A percentile compares a stretch with the other conserved stretches of the same genome.
phyloP scores from a whole-genome alignment of 2,888 invertebrate genomes.

The Ormia ochracea region DNA sequence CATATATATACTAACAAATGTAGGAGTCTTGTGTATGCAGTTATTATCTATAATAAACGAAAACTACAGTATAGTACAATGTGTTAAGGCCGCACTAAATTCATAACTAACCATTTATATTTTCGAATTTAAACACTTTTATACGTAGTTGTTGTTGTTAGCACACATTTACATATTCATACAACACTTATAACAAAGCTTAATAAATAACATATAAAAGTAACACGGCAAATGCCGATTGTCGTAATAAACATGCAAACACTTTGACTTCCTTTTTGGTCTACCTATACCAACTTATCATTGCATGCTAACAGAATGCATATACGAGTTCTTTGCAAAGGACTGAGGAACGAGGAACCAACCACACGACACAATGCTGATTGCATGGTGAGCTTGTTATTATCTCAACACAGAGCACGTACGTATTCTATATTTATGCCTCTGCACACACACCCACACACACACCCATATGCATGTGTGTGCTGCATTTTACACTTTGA shows the following conservation, averaged over 20 bases:
- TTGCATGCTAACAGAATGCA: neutral
- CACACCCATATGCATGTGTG: neutral
- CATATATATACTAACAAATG: too few relatives aligned
- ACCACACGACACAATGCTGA: slow-evolving; percentile 14
- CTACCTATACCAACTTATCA: slow-evolving; percentile 33
- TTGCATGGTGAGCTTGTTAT: slow-evolving; percentile 35
- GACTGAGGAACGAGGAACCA: slow-evolving; percentile 4
- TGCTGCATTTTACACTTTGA: slow-evolving; percentile 35
- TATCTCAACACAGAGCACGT: slow-evolving; percentile 10
- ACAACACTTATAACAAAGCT: neutral
- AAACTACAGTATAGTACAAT: too few relatives aligned
- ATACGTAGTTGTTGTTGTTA: neutral
- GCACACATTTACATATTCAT: neutral
- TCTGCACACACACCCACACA: neutral
- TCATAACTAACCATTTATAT: too few relatives aligned
- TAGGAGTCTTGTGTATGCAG: too few relatives aligned
- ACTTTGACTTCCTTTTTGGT: slow-evolving; percentile 48
- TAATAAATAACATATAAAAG: slow-evolving; percentile 33
- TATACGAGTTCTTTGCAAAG: neutral
- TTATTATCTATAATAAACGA: too few relatives aligned
- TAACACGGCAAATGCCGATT: slow-evolving; percentile 50
- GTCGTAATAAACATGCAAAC: slow-evolving; percentile 48
- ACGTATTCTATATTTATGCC: too few relatives aligned
- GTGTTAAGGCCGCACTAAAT: too few relatives aligned
- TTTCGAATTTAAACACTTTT: neutral